Base-by-base conservation (phyloP, 2,113 vertebrate species). In the Siniperca knerii region DNA sequence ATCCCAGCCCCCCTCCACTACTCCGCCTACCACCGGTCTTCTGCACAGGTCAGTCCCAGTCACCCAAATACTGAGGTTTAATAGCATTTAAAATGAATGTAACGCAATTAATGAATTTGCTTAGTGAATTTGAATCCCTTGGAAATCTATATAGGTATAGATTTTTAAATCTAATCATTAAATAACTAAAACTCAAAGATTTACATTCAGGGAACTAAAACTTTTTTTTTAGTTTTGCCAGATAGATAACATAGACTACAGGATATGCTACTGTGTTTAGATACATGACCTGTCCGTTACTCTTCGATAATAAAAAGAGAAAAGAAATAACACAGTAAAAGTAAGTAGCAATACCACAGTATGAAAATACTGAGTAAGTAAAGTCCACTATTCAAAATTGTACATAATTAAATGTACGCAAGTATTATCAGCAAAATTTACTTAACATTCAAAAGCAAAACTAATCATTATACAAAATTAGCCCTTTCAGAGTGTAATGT, bases 1-100 rank as follows among this genome's bases (percentile, higher is more conserved):
- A 96, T 99, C 92, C 96, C 97, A 13, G 95, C 96, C 52, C 98
- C 98, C 1, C 96, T 99, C 84, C 98, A 98, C 94, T 99, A 99
- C 86, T 96, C 98, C 18, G 92, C 98, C 54, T 99, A 99, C 91
- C 98, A 98, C 94, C 96, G 98, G 93, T 97, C 97, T 71, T 96
- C 97, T 79, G 96, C 98, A 64, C 98, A 99, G 97, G 98, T 99
- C 91, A 96, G 97, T 85, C 40, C 52, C 46, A 20, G 4, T 46
- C 18, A 65, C 21, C 6, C 54, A 60, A 2, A 12, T 16, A 44
- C 42, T 13, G 9, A 12, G 4, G 8, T 54, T 67, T 40, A 70
- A 3, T 75, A 12, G 4, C 46, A 54, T 74, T 55, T 57, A 18
- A 54, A 46, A 52, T 70, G 0, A 9, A 77, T 25, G 35, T 11